phyloP scores from a whole-genome alignment of 2,888 invertebrate species.

The Cheilosia grossa region DNA sequence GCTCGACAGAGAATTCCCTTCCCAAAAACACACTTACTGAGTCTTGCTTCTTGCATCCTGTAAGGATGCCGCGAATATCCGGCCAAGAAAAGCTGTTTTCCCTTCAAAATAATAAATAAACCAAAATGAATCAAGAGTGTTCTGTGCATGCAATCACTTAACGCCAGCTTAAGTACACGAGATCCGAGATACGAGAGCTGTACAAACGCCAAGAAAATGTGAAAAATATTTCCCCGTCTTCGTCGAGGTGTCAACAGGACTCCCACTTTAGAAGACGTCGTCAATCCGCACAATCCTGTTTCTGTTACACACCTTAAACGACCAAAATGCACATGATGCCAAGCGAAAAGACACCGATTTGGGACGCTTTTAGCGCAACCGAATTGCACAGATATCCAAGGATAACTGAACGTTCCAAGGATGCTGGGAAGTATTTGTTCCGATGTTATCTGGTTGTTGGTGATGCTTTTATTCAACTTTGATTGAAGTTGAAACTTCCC shows the following conservation, averaged over 20 bases:
- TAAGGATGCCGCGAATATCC: conserved; percentile 3
- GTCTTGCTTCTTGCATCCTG: neutral
- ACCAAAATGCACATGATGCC: conserved; percentile 5
- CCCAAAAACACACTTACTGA: neutral
- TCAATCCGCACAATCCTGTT: conserved; percentile 29
- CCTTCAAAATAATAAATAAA: conserved; percentile 61
- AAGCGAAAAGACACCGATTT: neutral
- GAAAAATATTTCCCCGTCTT: conserved; percentile 20
- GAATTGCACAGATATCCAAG: conserved; percentile 38
- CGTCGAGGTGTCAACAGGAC: conserved; percentile 15
- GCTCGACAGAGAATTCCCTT: conserved; percentile 14
- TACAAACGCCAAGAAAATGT: conserved; percentile 33
- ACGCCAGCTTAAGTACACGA: conserved; percentile 38
- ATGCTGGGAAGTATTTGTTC: conserved; percentile 22
- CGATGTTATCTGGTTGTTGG: neutral
- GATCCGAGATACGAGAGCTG: conserved; percentile 23
- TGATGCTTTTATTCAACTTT: conserved; percentile 29
- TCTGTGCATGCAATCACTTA: conserved; percentile 57
- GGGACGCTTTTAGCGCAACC: conserved; percentile 13
- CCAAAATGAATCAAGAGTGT: conserved; percentile 55
- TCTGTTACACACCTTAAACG: neutral
- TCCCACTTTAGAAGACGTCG: conserved; percentile 31
- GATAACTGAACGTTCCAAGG: conserved; percentile 45
- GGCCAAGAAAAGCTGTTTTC: conserved; percentile 23
- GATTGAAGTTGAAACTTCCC: conserved; percentile 44